Conservation (phyloP, 2,888 invertebrate species). For the Eupeodes luniger region DNA sequence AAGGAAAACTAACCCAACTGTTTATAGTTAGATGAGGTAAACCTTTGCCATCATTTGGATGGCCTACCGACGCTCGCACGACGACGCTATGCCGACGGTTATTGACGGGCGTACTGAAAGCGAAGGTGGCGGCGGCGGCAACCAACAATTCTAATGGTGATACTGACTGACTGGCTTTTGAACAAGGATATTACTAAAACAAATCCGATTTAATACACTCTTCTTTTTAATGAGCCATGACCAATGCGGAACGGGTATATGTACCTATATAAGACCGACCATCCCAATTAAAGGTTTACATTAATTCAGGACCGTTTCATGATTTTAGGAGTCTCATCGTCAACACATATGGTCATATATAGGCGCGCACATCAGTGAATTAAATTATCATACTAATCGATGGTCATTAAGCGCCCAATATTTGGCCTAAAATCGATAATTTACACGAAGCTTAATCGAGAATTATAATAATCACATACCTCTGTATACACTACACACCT, state of each 20-base stretch:
- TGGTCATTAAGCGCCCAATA: constrained; percentile 72
- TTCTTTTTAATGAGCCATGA: constrained; percentile 16
- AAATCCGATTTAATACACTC: constrained; percentile 21
- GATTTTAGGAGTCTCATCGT: constrained; percentile 38
- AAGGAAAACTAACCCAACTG: constrained; percentile 46
- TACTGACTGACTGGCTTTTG: constrained; percentile 6
- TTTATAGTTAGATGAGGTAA: constrained; percentile 23
- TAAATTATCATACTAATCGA: constrained; percentile 76
- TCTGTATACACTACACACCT: background rate
- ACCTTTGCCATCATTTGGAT: constrained; percentile 40
- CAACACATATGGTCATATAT: background rate
- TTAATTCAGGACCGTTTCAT: constrained; percentile 55
- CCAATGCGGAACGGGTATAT: background rate
- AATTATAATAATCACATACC: constrained; percentile 71
- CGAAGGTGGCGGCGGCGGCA: background rate
- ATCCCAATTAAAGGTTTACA: constrained; percentile 74
- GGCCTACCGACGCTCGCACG: background rate
- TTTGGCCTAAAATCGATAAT: constrained; percentile 74
- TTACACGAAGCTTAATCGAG: constrained; percentile 72
- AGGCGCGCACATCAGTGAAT: constrained; percentile 47
- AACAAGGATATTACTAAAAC: constrained; percentile 23
- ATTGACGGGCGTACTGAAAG: no score
- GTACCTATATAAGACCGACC: constrained; percentile 31
- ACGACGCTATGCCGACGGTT: no score
- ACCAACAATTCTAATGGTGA: no score